Evolutionary conservation across 2,113 vertebrate species (phyloP), one percentile per base, ranked within the genome.

Genomic region (Odontophorus gujanensis): DNA sequence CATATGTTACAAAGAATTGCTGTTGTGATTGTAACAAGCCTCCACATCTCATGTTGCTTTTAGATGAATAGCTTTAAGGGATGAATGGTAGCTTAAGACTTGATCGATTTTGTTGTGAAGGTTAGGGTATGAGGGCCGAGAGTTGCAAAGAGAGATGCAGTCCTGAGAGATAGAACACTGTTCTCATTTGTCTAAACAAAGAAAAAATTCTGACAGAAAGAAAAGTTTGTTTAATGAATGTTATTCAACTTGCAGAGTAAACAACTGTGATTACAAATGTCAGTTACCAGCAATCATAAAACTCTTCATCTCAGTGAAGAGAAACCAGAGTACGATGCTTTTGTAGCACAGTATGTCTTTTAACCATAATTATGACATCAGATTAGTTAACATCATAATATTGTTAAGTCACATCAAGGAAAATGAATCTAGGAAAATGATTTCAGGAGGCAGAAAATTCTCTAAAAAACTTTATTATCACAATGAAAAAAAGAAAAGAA

Each of bases 191-290:
- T 91, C 82, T 93, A 87, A 80, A 75, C 28, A 82, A 72, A 96
- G 71, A 19, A 12, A 48, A 95, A 58, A 80, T 88, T 92, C 51
- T 88, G 36, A 86, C 94, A 92, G 75, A 74, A 96, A 95, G 78
- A 43, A 74, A 92, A 96, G 55, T 42, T 89, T 76, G 42, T 87
- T 92, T 95, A 93, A 78, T 91, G 21, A 87, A 89, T 93, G 95
- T 91, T 85, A 61, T 94, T 97, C 59, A 2, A 3, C 53, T 83
- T 91, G 32, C 88, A 83, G 48, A 76, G 87, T 92, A 96, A 96
- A 96, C 85, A 87, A 89, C 81, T 95, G 50, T 92, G 85, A 96
- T 97, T 92, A 79, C 66, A 90, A 81, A 93, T 85, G 77, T 79
- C 79, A 72, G 13, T 87, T 91, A 81, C 16, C 59, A 66, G 72